These are phyloP conservation scores for Probosciger aterrimus DNA, from an alignment of 2,113 vertebrate species.

Conservation along the genomic window DNA sequence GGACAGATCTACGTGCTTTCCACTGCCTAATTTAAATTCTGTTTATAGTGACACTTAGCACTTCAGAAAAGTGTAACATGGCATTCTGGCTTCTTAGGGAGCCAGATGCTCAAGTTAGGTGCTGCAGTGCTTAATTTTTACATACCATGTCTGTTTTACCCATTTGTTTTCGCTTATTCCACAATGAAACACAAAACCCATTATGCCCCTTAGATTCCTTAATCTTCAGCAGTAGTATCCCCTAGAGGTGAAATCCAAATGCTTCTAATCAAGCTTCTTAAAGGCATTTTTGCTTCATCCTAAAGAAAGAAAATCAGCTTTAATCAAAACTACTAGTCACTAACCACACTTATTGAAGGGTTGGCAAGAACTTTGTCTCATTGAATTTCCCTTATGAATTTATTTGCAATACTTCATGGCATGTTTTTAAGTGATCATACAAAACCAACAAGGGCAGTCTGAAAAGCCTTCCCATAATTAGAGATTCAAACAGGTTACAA, in stretches of 20 bases:
- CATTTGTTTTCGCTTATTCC: background rate
- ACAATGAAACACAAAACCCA: background rate
- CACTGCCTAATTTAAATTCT: background rate
- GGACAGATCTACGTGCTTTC: background rate
- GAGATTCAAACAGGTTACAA: background rate
- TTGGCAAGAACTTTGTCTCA: background rate
- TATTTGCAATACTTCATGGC: background rate
- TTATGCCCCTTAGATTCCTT: background rate
- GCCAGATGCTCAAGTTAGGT: background rate
- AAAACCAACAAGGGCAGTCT: background rate
- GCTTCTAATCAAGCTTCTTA: background rate
- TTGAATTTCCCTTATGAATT: background rate
- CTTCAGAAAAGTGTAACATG: background rate
- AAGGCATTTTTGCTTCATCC: background rate
- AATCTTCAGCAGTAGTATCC: background rate
- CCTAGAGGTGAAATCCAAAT: background rate
- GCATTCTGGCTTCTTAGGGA: background rate
- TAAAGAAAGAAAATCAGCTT: background rate
- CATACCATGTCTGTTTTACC: background rate
- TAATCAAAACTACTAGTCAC: slow-evolving; percentile 15
- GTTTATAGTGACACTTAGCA: background rate
- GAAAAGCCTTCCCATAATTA: background rate
- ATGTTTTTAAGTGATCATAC: background rate
- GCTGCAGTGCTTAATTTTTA: background rate
- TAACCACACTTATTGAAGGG: background rate